Conservation (phyloP, 1,140 invertebrate species). For the Mamestra configurata region DNA sequence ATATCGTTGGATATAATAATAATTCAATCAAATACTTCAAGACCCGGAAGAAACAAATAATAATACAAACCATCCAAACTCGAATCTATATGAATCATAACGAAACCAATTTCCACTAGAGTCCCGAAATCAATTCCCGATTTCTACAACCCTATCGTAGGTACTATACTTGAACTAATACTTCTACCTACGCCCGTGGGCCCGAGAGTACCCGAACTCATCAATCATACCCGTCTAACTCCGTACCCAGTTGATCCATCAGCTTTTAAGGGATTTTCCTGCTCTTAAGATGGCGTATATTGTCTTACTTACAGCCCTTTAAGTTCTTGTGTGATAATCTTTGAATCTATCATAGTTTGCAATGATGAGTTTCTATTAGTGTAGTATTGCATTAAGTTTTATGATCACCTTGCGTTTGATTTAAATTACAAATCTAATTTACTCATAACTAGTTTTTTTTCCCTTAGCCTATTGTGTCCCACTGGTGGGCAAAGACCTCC, state of each 20-base stretch:
- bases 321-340: neutral
- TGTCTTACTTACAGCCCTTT: conserved; percentile 1
- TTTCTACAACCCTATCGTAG: conserved; percentile 1
- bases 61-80: neutral
- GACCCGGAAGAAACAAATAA: neutral
- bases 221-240: conserved; percentile 51
- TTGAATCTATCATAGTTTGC: neutral
- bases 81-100: neutral
- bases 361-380: too few relatives aligned
- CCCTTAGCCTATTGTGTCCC: too few relatives aligned
- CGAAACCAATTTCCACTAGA: neutral
- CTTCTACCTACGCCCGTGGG: neutral
- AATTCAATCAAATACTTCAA: neutral
- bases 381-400: too few relatives aligned
- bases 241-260: conserved; percentile 36
- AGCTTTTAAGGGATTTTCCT: conserved; percentile 1
- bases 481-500: too few relatives aligned
- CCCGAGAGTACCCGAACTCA: conserved; percentile 16
- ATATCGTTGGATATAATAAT: too few relatives aligned
- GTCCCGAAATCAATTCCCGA: neutral
- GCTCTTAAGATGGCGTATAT: conserved; percentile 12
- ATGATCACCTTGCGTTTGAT: too few relatives aligned
- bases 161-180: conserved; percentile 9
- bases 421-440: too few relatives aligned
- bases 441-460: too few relatives aligned